Evolutionary conservation across 2,113 vertebrate species (phyloP).

Genomic region (Etia nguti): DNA sequence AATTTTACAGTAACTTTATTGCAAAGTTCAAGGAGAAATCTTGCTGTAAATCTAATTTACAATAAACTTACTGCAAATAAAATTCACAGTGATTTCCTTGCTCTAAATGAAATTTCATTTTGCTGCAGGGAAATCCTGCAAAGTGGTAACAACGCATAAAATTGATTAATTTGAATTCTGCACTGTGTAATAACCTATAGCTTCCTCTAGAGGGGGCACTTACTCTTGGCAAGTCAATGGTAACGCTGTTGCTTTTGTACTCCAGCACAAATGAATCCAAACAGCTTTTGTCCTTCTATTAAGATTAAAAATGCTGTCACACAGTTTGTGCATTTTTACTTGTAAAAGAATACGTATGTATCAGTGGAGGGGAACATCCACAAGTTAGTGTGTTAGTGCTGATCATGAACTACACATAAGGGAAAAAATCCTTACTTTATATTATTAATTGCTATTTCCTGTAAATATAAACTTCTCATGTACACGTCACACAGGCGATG

Average conservation of each 20-base stretch:
- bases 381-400: background rate
- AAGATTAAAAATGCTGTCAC: background rate
- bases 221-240: background rate
- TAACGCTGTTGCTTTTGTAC: background rate
- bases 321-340: background rate
- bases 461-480: background rate
- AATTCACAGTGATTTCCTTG: background rate
- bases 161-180: background rate
- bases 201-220: constrained; percentile 37
- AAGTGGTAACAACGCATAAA: background rate
- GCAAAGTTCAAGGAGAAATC: background rate
- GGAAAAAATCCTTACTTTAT: background rate
- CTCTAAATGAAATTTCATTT: background rate
- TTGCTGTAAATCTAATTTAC: background rate
- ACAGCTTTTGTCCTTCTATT: background rate
- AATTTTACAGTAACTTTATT: background rate
- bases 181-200: background rate
- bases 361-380: background rate
- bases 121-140: background rate
- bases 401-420: background rate
- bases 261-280: background rate
- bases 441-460: background rate
- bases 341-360: background rate
- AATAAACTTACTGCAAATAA: background rate
- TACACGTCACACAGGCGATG: background rate